Evolutionary conservation across 2,888 invertebrate species (phyloP), one percentile per base, ranked within the genome.

Genomic region (Gymnoscelis rufifasciata): DNA sequence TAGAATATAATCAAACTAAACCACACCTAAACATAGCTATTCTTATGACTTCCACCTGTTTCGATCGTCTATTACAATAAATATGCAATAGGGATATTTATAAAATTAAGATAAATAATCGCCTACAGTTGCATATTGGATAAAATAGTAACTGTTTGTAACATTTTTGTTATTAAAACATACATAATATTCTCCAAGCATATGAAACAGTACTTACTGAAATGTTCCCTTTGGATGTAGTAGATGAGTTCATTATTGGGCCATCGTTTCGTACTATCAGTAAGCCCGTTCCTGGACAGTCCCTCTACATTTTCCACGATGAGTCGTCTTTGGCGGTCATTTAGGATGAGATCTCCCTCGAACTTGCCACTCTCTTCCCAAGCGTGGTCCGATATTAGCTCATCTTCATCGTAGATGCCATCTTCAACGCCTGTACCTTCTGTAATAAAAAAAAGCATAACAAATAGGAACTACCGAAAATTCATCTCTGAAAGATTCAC

Each of bases 301-400:
- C 86, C 87, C 49, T 86, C 86, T 2, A 88, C 80, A 23, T 80
- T 75, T 45, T 81, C 76, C 0, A 89, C 76, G 23, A 89, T 82
- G 38, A 77, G 56, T n/a, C 78, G 66, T 50, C 88, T 68, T 56
- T 89, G 89, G 12, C 78, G 66, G 13, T 88, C 86, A 44, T 88
- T 88, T 5, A 89, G 71, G 38, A 89, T 76, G 15, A 90, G 72
- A 53, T 90, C 90, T 7, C 90, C 90, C 56, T 90, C 90, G 47
- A 90, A 89, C 57, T 88, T 83, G 5, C 88, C 89, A 51, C 89
- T 89, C 26, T 83, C 78, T 56, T 88, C 88, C 86, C 89, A 89
- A 4, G 88, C 83, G 47, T 88, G 71, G 43, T 86, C 87, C 23
- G 80, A 74, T 30, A 72, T 59, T 1, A 56, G 41, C 12, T 80